phyloP scores from a whole-genome alignment of 2,113 vertebrate genomes.

The Mungos mungo region DNA sequence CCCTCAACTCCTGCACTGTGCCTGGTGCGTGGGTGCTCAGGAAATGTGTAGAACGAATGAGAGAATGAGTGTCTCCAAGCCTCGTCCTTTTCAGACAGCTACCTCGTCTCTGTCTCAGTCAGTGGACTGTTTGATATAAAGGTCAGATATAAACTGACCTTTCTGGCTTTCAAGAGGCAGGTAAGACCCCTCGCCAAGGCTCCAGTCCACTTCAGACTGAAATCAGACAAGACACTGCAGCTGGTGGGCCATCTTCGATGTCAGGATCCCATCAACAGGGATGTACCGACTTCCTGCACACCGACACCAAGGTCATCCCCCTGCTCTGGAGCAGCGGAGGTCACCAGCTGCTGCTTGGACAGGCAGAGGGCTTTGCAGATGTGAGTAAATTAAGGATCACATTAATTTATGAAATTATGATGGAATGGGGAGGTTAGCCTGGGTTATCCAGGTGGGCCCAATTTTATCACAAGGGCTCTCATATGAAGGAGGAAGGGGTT shows the following conservation, averaged over 20 bases:
- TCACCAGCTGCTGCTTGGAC: not conserved
- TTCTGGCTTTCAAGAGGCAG: not conserved
- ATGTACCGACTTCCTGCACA: rapidly evolving
- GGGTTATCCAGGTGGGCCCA: not conserved
- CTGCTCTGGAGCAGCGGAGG: not conserved
- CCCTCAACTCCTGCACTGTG: not conserved
- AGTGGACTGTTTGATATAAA: no score
- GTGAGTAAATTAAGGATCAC: not conserved
- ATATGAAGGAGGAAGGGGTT: not conserved
- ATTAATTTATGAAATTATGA: no score
- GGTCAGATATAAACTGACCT: not conserved
- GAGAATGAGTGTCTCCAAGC: not conserved
- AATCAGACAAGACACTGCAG: not conserved
- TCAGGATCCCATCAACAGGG: not conserved
- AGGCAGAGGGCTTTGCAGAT: not conserved
- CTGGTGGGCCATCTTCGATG: not conserved
- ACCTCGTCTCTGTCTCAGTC: not conserved
- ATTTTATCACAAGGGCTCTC: not conserved
- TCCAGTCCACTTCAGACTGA: not conserved
- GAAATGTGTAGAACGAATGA: not conserved
- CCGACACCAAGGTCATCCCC: not conserved
- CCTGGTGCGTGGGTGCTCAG: not conserved
- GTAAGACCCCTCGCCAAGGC: not conserved
- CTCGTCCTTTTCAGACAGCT: not conserved
- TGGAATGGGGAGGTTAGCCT: not conserved